Evolutionary conservation across 2,888 invertebrate species (phyloP).

Genomic region (Belgica antarctica): DNA sequence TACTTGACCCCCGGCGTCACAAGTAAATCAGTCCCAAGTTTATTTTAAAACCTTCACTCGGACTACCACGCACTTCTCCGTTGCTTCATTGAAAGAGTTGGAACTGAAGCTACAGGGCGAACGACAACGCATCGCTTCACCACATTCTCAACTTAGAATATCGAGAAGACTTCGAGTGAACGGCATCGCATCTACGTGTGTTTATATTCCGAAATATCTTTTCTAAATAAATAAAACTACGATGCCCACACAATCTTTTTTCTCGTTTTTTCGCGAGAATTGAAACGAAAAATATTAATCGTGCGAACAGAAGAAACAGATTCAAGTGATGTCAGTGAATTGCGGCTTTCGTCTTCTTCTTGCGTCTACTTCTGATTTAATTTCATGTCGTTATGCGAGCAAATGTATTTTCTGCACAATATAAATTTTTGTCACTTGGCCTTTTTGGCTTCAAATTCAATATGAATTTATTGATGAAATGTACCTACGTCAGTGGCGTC

Average conservation of each 20-base stretch:
- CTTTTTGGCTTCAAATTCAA: conserved; percentile 42
- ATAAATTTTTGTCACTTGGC: conserved; percentile 29
- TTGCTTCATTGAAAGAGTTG: no score
- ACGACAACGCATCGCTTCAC: no score
- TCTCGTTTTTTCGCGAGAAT: not conserved
- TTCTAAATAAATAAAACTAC: conserved; percentile 32
- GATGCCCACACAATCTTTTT: conserved; percentile 41
- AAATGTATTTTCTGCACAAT: conserved; percentile 3
- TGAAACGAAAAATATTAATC: conserved; percentile 34
- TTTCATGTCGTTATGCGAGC: conserved; percentile 33
- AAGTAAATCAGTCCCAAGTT: not conserved
- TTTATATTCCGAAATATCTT: conserved; percentile 19
- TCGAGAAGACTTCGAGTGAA: no score
- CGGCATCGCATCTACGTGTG: not conserved
- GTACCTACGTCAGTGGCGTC: not conserved
- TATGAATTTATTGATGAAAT: conserved; percentile 37
- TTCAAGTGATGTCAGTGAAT: conserved; percentile 37
- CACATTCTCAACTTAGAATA: no score
- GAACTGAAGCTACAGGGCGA: no score
- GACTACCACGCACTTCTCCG: conserved; percentile 25
- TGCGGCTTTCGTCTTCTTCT: conserved; percentile 26
- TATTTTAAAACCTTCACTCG: not conserved
- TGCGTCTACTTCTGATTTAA: conserved; percentile 32
- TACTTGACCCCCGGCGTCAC: no score
- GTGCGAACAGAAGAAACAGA: conserved; percentile 23